These are phyloP conservation scores for Drosophila eugracilis DNA, from an alignment of 1,140 invertebrate species.

Conservation along the genomic window DNA sequence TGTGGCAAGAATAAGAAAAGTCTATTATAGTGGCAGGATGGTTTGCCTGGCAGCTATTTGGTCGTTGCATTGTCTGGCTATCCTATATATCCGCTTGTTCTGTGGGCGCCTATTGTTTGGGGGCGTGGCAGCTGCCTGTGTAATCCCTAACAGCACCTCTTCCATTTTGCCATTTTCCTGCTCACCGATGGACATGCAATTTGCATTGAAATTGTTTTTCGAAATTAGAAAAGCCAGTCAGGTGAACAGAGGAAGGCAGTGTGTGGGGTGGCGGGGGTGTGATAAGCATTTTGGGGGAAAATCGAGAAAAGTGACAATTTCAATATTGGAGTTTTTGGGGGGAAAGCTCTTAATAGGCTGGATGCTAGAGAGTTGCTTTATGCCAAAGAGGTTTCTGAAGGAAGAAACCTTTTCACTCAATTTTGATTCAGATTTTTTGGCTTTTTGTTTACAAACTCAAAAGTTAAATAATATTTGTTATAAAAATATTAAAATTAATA, in stretches of 20 bases:
- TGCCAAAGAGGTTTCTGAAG: neutral
- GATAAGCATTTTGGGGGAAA: slow-evolving; percentile 11
- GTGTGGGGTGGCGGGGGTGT: too few species aligned
- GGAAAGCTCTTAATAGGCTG: neutral
- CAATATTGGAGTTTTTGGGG: neutral
- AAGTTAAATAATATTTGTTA: neutral
- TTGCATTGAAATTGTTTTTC: slow-evolving; percentile 76
- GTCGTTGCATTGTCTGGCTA: slow-evolving; percentile 69
- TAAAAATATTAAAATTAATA: too few species aligned
- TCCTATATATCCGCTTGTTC: slow-evolving; percentile 45
- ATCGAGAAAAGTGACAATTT: slow-evolving; percentile 29
- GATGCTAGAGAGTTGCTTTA: neutral
- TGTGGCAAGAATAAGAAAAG: slow-evolving; percentile 82
- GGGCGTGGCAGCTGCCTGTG: slow-evolving; percentile 28
- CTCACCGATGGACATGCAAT: slow-evolving; percentile 57
- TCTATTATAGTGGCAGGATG: slow-evolving; percentile 73
- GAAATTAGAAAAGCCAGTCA: slow-evolving; percentile 78
- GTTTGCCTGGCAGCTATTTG: slow-evolving; percentile 74
- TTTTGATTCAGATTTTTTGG: too few species aligned
- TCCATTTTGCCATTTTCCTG: neutral
- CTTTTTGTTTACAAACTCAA: too few species aligned
- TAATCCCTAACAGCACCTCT: slow-evolving; percentile 20
- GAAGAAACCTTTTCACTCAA: neutral
- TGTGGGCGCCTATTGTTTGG: slow-evolving; percentile 59
- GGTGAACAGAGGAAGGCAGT: slow-evolving; percentile 24